These are phyloP conservation scores for Lycophotia porphyrea DNA, from an alignment of 2,888 invertebrate genomes.

Conservation along the genomic window DNA sequence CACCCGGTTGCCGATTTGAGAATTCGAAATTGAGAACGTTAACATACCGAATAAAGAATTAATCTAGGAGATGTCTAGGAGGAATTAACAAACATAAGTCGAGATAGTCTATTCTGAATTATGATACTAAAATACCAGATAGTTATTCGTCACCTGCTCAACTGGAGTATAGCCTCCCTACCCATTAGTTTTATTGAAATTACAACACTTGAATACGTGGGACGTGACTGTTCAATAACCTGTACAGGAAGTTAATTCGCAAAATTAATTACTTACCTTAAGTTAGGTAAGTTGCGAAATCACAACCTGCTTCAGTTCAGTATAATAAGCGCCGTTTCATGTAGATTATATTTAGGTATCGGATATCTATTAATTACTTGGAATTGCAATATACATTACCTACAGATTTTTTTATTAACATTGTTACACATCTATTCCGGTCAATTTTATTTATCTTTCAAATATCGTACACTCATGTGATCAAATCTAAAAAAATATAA, in stretches of 20 bases:
- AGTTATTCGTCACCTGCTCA: constrained; percentile 18
- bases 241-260: constrained; percentile 60
- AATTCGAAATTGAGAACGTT: not conserved
- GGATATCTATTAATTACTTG: constrained; percentile 50
- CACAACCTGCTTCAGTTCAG: constrained; percentile 44
- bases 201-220: constrained; percentile 46
- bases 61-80: no score
- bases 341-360: constrained; percentile 43
- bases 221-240: constrained; percentile 47
- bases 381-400: constrained; percentile 31
- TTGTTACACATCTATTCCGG: constrained; percentile 48
- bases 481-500: constrained; percentile 41
- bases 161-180: constrained; percentile 2
- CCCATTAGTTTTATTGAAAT: constrained; percentile 40
- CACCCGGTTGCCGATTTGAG: not conserved
- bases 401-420: constrained; percentile 35
- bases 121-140: constrained; percentile 1
- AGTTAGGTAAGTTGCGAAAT: constrained; percentile 54
- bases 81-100: not conserved
- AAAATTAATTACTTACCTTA: constrained; percentile 61
- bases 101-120: not conserved
- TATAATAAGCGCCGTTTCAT: constrained; percentile 48
- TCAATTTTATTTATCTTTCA: constrained; percentile 41
- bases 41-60: not conserved
- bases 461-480: constrained; percentile 25